phyloP scores from a whole-genome alignment of 2,888 invertebrate genomes.

The Tenthredo mesomela region DNA sequence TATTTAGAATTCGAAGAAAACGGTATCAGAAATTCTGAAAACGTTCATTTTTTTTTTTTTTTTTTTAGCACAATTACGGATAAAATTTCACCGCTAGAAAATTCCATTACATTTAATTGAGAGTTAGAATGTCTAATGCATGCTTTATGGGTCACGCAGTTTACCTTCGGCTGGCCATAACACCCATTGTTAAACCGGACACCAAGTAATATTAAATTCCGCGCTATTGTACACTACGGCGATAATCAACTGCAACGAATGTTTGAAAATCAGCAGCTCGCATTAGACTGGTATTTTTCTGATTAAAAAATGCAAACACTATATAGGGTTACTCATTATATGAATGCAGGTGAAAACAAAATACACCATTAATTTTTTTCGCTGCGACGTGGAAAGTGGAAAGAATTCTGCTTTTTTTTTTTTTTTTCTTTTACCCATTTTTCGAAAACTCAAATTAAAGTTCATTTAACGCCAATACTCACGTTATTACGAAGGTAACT shows the following conservation, averaged over 20 bases:
- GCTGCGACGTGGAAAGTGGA: not conserved
- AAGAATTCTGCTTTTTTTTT: too few relatives aligned
- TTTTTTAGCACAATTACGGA: too few relatives aligned
- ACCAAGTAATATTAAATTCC: conserved; percentile 50
- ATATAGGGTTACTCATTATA: not conserved
- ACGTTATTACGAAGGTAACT: conserved; percentile 76
- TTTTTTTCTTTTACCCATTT: too few relatives aligned
- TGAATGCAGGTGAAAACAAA: not conserved
- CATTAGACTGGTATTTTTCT: not conserved
- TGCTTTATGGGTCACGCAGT: not conserved
- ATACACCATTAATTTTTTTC: not conserved
- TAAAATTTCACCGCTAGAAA: not conserved
- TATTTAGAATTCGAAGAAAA: not conserved
- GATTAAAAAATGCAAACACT: not conserved
- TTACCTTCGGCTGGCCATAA: conserved; percentile 41
- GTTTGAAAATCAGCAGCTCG: conserved; percentile 34
- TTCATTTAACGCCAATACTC: conserved; percentile 63
- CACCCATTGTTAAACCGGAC: conserved; percentile 58
- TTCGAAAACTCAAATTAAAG: not conserved
- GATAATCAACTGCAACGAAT: conserved; percentile 23
- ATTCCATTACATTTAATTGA: not conserved
- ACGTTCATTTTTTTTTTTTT: not conserved
- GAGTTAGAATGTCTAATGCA: not conserved
- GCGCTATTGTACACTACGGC: conserved; percentile 28
- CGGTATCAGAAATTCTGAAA: not conserved